Evolutionary conservation across 2,797 vertebrate species (phyloP).

Genomic region (Perdix hodgsoniae): DNA sequence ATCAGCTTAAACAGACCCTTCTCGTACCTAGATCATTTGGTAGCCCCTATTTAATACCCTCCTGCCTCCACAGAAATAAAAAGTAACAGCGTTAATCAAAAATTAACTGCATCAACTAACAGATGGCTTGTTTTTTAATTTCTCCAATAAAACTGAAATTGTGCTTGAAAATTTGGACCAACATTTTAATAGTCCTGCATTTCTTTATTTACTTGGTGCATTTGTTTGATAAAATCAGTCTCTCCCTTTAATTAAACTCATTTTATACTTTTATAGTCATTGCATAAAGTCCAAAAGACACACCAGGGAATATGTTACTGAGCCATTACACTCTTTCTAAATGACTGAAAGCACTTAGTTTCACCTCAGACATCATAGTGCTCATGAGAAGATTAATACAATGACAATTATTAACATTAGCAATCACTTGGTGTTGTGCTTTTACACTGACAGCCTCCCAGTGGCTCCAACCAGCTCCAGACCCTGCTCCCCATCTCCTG

Average conservation of each 20-base stretch:
- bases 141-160: slow-evolving; percentile 3
- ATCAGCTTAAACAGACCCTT: neutral
- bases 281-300: slow-evolving; percentile 40
- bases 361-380: slow-evolving; percentile 31
- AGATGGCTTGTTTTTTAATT: neutral
- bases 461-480: neutral
- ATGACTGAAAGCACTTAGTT: slow-evolving; percentile 26
- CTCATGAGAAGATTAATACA: neutral
- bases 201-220: slow-evolving; percentile 32
- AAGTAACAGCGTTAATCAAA: neutral
- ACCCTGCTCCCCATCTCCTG: neutral
- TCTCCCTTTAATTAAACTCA: slow-evolving; percentile 65
- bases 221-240: slow-evolving; percentile 37
- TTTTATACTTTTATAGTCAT: slow-evolving; percentile 49
- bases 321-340: slow-evolving; percentile 17
- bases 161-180: neutral
- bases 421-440: neutral
- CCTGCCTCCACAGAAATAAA: slow-evolving; percentile 4
- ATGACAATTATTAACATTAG: neutral
- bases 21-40: neutral
- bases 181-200: neutral
- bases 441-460: neutral
- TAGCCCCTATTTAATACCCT: neutral
- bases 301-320: slow-evolving; percentile 11
- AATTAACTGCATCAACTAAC: neutral